These are phyloP conservation scores for Poecile atricapillus DNA, from an alignment of 2,113 vertebrate species.

Conservation along the genomic window DNA sequence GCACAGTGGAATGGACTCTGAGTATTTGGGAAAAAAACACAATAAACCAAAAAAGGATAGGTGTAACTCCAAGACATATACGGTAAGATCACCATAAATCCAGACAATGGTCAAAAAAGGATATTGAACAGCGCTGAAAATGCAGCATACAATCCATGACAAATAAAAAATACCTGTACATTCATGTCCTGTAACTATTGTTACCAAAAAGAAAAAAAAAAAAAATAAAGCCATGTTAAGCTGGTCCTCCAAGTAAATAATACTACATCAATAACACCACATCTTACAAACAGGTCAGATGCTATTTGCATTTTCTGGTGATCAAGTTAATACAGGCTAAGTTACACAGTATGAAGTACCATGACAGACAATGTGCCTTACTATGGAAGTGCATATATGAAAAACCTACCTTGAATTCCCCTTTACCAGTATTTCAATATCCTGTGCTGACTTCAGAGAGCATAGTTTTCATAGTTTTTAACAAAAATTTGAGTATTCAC, in stretches of 20 bases:
- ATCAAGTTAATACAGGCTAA: too few relatives aligned
- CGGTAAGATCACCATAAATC: background rate
- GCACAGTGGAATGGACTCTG: background rate
- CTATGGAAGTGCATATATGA: background rate
- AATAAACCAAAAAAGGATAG: background rate
- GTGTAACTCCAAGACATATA: background rate
- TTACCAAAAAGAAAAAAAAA: background rate
- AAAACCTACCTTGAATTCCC: background rate
- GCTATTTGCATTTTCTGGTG: background rate
- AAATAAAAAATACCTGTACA: background rate
- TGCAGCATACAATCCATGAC: background rate
- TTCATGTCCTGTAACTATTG: background rate
- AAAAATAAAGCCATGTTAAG: background rate
- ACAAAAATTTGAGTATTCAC: background rate
- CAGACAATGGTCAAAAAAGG: background rate
- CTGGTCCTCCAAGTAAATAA: background rate
- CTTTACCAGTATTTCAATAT: background rate
- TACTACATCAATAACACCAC: background rate
- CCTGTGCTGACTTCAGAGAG: background rate
- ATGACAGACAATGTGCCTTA: background rate
- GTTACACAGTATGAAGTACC: background rate
- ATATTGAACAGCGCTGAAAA: background rate
- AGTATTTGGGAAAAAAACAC: background rate
- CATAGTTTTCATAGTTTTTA: background rate
- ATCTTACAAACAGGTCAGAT: background rate